These are phyloP conservation scores for pig (Sus scrofa) DNA, from an alignment of 2,113 vertebrate genomes.

Conservation along the genomic window T2T-Sscrofa CM000812.6:284260501-284261000, in stretches of 20 bases:
- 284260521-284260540: neutral
- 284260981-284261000: neutral
- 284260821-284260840: constrained; percentile 61
- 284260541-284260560: neutral
- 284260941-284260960: neutral
- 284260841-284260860: constrained; percentile 80
- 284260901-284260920: constrained; percentile 76
- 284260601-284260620: neutral
- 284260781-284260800: constrained; percentile 71
- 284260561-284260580: neutral
- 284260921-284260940: neutral
- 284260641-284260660: neutral
- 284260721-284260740: neutral
- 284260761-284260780: constrained; percentile 72
- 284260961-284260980: fast-evolving
- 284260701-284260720: fast-evolving
- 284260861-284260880: constrained; percentile 79
- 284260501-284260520: fast-evolving
- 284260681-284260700: neutral
- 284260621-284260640: neutral
- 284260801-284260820: constrained; percentile 76
- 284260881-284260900: constrained; percentile 77
- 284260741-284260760: constrained; percentile 73
- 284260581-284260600: neutral
- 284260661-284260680: neutral